These are phyloP conservation scores for Eueides isabella DNA, from an alignment of 1,140 invertebrate genomes.

Conservation along the genomic window DNA sequence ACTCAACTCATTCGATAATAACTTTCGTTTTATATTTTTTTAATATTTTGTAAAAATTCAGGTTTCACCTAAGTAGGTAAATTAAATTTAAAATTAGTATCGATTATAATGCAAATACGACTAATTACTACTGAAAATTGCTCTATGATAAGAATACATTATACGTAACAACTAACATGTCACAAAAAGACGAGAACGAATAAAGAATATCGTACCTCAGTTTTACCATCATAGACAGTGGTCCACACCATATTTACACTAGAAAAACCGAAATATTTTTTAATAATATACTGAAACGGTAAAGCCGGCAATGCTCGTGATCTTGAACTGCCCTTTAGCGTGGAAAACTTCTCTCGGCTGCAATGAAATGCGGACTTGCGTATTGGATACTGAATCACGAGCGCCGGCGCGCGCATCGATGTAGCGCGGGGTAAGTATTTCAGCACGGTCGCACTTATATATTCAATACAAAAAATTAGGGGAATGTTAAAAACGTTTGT, in stretches of 20 bases:
- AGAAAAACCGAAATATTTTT: slow-evolving; percentile 52
- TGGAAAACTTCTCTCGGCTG: slow-evolving; percentile 68
- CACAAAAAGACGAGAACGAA: neutral
- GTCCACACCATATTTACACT: slow-evolving; percentile 69
- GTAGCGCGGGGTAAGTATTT: slow-evolving; percentile 55
- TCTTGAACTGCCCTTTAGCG: slow-evolving; percentile 79
- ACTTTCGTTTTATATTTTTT: neutral
- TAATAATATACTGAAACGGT: slow-evolving; percentile 53
- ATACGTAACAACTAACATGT: neutral
- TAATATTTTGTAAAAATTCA: neutral
- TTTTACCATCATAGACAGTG: slow-evolving; percentile 73
- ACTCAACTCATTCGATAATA: neutral
- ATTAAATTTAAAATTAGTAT: neutral
- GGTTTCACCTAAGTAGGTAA: neutral
- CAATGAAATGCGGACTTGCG: slow-evolving; percentile 67
- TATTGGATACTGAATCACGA: slow-evolving; percentile 62
- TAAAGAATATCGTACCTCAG: slow-evolving; percentile 55
- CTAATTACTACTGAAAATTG: neutral
- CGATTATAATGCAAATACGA: neutral
- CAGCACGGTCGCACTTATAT: slow-evolving; percentile 34
- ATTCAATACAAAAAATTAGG: slow-evolving; percentile 27
- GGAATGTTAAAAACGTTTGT: neutral
- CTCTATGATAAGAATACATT: slow-evolving; percentile 2
- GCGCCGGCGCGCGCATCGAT: slow-evolving; percentile 67
- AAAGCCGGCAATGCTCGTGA: slow-evolving; percentile 65